These are phyloP conservation scores for Alectura lathami DNA, from an alignment of 2,113 vertebrate species.

Conservation along the genomic window DNA sequence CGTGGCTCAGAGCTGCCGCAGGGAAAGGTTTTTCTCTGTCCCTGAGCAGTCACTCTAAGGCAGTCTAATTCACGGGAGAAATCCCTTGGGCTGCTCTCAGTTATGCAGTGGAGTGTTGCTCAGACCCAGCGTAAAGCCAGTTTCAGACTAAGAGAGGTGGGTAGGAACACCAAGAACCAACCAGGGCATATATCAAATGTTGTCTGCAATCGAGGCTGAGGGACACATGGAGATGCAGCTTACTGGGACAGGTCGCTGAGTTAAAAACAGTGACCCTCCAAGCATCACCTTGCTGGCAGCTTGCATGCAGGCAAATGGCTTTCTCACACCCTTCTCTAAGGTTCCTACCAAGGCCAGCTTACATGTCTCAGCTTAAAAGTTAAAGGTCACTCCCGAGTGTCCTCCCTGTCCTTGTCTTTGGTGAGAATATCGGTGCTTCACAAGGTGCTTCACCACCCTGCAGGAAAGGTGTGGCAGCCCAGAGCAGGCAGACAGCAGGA, in stretches of 20 bases:
- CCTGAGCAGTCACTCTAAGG: neutral
- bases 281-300: neutral
- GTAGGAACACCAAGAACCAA: accelerated
- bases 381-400: neutral
- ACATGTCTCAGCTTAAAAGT: neutral
- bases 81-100: neutral
- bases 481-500: neutral
- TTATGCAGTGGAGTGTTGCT: neutral
- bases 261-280: neutral
- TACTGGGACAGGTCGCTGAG: neutral
- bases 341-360: neutral
- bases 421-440: neutral
- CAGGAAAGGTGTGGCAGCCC: neutral
- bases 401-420: accelerated
- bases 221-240: accelerated
- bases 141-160: neutral
- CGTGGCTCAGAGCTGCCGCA: accelerated
- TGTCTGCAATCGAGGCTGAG: neutral
- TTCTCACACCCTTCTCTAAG: neutral
- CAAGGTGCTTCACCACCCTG: neutral
- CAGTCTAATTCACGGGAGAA: neutral
- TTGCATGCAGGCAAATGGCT: neutral
- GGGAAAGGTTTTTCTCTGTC: neutral
- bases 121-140: neutral
- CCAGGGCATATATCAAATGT: neutral